These are phyloP conservation scores for Pagetopsis macropterus DNA, from an alignment of 2,797 vertebrate species.

Conservation along the genomic window DNA sequence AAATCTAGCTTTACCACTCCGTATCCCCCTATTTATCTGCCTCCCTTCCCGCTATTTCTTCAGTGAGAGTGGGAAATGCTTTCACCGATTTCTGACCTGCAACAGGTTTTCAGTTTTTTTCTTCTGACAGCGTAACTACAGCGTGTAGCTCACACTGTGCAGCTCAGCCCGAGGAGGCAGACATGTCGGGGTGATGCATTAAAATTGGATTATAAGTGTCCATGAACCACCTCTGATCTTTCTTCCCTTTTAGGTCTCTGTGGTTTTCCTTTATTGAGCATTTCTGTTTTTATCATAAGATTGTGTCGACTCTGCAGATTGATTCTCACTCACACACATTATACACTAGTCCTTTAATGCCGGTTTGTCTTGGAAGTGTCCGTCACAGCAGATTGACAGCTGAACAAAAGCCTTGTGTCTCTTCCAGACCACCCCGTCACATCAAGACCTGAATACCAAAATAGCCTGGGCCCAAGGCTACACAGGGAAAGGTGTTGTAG, in stretches of 20 bases:
- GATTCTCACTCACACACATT: background rate
- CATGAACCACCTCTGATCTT: constrained; percentile 25
- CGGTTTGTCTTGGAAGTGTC: constrained; percentile 32
- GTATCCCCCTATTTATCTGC: constrained; percentile 21
- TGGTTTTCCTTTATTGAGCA: constrained; percentile 15
- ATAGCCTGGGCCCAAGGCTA: constrained; percentile 95
- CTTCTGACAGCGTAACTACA: constrained; percentile 37
- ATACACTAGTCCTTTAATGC: constrained; percentile 2
- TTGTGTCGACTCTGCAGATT: constrained; percentile 6
- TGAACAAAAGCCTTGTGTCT: constrained; percentile 56
- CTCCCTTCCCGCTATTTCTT: constrained; percentile 21
- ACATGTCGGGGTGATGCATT: constrained; percentile 22
- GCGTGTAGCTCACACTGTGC: constrained; percentile 8
- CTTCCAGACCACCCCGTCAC: constrained; percentile 86
- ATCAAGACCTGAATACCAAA: constrained; percentile 92
- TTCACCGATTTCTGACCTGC: constrained; percentile 44
- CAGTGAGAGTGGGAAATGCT: constrained; percentile 17
- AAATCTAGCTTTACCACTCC: constrained; percentile 7
- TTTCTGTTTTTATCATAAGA: background rate
- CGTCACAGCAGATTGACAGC: constrained; percentile 53
- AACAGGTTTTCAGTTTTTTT: constrained; percentile 31
- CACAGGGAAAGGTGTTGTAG: constrained; percentile 92
- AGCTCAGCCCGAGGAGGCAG: constrained; percentile 16
- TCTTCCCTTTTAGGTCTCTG: background rate
- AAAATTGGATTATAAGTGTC: constrained; percentile 43